Percentiles rank a stretch among this genome's conserved stretches.
phyloP scores from a whole-genome alignment of 2,797 vertebrate genomes.

The Pseudochirops corinnae region DNA sequence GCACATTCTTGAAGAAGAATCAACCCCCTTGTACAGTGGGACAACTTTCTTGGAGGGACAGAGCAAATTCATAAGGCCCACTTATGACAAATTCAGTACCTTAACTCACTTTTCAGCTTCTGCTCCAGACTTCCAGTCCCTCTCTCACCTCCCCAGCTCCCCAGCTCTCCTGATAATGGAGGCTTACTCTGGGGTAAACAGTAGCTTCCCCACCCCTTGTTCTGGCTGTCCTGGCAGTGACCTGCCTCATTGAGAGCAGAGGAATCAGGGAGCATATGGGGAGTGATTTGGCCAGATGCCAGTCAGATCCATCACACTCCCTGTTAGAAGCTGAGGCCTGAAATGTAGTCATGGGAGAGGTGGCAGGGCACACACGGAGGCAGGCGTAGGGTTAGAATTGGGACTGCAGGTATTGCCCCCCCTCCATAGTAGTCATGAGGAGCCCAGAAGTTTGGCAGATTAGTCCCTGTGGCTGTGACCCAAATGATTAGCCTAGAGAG shows the following conservation, averaged over 20 bases:
- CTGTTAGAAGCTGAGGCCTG: neutral
- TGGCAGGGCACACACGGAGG: neutral
- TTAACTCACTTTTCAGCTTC: neutral
- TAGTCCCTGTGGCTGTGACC: neutral
- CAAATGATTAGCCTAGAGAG: neutral
- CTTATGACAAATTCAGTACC: no score
- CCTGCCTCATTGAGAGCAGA: neutral
- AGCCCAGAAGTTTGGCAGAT: neutral
- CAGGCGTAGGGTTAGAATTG: neutral
- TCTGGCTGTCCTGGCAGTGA: neutral
- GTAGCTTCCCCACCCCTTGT: neutral
- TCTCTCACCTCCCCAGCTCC: neutral
- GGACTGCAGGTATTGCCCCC: neutral
- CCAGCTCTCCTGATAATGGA: neutral
- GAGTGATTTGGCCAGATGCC: slow-evolving; percentile 1
- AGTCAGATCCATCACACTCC: neutral
- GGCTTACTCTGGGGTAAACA: neutral
- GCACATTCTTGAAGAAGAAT: neutral
- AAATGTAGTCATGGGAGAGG: neutral
- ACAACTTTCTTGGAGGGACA: neutral
- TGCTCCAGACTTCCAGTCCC: neutral
- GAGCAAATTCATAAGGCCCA: neutral
- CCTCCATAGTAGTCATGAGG: neutral
- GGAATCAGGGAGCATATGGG: neutral
- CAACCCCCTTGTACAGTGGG: neutral